Evolutionary conservation across 2,797 vertebrate species (phyloP).

Genomic region (Falco berigora): DNA sequence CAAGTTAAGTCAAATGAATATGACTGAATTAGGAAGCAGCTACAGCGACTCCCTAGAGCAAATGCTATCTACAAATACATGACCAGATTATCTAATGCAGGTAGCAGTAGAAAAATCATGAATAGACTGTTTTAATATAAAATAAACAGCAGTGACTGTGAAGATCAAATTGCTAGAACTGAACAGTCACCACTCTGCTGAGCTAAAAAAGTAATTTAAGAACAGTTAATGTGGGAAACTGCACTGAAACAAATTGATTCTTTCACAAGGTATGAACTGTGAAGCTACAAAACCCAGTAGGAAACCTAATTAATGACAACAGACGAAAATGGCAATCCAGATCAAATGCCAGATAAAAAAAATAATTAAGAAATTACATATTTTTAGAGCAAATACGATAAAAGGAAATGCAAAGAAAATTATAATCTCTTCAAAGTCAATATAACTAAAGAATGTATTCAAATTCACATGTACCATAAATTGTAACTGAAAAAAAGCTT

Average conservation of each 20-base stretch:
- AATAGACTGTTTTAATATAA: neutral
- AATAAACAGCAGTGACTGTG: neutral
- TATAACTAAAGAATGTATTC: neutral
- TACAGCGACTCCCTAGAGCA: neutral
- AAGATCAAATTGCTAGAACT: neutral
- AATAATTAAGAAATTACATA: neutral
- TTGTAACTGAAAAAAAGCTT: neutral
- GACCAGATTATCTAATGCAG: neutral
- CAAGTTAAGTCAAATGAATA: neutral
- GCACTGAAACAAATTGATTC: conserved; percentile 33
- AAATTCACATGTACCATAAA: conserved; percentile 28
- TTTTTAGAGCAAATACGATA: conserved; percentile 33
- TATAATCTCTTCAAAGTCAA: conserved; percentile 12
- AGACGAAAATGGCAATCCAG: neutral
- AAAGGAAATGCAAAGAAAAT: conserved; percentile 25
- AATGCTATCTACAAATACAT: neutral
- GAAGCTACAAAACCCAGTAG: conserved; percentile 12
- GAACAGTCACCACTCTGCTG: neutral
- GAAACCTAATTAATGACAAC: conserved; percentile 45
- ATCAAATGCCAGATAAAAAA: conserved; percentile 22
- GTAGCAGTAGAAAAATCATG: neutral
- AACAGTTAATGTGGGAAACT: conserved; percentile 24
- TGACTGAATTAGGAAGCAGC: neutral
- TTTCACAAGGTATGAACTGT: conserved; percentile 14
- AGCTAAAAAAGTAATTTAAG: neutral